Conservation (phyloP, 1,140 invertebrate species). For the Drosophila subpulchrella region DNA sequence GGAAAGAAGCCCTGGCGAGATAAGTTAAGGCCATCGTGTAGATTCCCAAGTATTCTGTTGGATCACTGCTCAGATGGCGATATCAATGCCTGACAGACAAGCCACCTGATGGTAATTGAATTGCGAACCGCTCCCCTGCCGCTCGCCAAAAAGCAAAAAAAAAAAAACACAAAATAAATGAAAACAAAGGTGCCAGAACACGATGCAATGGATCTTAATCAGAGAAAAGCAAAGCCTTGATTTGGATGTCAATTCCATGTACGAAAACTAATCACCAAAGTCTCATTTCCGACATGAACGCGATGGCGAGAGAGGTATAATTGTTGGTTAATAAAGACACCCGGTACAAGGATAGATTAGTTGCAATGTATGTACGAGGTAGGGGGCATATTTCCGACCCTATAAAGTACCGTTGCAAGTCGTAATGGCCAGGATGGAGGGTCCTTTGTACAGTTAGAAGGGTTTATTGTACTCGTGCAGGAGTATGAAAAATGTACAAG, state of each 20-base stretch:
- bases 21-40: conserved; percentile 1
- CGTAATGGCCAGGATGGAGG: not conserved
- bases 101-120: conserved; percentile 12
- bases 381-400: not conserved
- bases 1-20: conserved; percentile 1
- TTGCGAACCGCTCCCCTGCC: not conserved
- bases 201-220: conserved; percentile 30
- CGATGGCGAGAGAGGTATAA: not conserved
- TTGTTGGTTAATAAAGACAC: not conserved
- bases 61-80: conserved; percentile 21
- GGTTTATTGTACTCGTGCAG: not conserved
- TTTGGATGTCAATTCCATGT: conserved; percentile 27
- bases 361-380: not conserved
- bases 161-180: not conserved
- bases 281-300: conserved; percentile 9
- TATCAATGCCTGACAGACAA: conserved; percentile 13
- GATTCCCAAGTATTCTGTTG: conserved; percentile 32
- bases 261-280: conserved; percentile 12
- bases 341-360: conserved; percentile 1
- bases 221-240: conserved; percentile 12
- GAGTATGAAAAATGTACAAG: not conserved
- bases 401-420: not conserved
- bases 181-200: not conserved
- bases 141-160: not conserved
- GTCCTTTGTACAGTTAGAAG: not conserved